Conservation (phyloP, 2,888 invertebrate species). For the Nycteola revayana region DNA sequence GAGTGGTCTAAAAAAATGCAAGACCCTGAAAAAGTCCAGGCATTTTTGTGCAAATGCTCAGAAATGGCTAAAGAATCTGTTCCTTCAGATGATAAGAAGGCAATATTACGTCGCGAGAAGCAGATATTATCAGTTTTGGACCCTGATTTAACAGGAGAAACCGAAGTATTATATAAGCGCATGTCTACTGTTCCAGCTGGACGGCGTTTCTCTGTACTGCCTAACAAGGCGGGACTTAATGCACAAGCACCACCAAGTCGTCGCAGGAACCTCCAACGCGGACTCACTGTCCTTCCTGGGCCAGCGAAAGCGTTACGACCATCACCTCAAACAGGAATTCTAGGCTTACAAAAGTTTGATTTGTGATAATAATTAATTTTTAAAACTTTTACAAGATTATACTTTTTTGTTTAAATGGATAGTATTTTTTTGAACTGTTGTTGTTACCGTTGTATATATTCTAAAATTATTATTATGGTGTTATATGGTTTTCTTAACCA, state of each 20-base stretch:
- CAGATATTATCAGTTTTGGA: conserved; percentile 62
- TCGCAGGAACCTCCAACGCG: conserved; percentile 57
- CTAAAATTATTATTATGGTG: too few species aligned
- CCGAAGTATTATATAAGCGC: conserved; percentile 63
- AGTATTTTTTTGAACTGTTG: too few species aligned
- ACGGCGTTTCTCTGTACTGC: conserved; percentile 64
- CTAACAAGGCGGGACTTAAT: conserved; percentile 40
- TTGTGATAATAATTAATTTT: too few species aligned
- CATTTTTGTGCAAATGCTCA: conserved; percentile 63
- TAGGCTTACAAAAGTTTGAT: background rate
- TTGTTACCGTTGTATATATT: too few species aligned
- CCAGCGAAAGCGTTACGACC: conserved; percentile 51
- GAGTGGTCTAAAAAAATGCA: conserved; percentile 66
- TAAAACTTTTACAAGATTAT: too few species aligned
- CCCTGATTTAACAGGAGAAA: conserved; percentile 53
- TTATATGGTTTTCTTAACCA: too few species aligned
- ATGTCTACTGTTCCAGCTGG: conserved; percentile 66
- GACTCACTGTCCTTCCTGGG: conserved; percentile 66
- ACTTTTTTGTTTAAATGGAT: too few species aligned
- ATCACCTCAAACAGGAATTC: conserved; percentile 44
- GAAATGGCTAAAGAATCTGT: conserved; percentile 61
- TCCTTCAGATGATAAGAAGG: conserved; percentile 64
- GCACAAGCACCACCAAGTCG: background rate
- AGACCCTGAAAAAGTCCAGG: conserved; percentile 64
- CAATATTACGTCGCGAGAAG: conserved; percentile 56